Evolutionary conservation across 2,797 vertebrate genomes (phyloP).

Genomic region (Urocyon cinereoargenteus): DNA sequence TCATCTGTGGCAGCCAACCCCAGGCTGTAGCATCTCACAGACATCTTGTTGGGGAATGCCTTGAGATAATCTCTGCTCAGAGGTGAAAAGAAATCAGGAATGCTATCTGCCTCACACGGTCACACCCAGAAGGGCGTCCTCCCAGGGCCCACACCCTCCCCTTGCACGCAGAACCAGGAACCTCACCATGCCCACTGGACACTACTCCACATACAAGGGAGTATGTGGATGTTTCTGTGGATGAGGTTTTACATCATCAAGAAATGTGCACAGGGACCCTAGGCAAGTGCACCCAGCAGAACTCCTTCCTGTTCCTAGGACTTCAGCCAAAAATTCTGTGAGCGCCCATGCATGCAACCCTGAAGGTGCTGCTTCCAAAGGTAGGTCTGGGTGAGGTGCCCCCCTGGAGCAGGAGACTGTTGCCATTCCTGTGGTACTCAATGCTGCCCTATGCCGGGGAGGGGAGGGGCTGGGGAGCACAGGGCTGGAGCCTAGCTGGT

Average conservation of each 20-base stretch:
- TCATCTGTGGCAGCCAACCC: fast-evolving
- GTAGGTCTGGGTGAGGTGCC: too few species aligned
- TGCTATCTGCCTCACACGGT: not conserved
- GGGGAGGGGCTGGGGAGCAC: too few species aligned
- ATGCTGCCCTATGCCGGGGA: fast-evolving
- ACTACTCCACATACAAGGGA: not conserved
- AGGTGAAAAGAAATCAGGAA: not conserved
- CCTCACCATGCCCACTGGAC: not conserved
- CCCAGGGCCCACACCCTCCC: not conserved
- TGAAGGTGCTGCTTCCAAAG: not conserved
- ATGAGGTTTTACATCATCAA: not conserved
- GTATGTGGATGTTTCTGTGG: not conserved
- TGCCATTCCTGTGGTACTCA: too few species aligned
- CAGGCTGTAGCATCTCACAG: not conserved
- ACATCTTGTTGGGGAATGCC: not conserved
- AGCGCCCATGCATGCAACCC: fast-evolving
- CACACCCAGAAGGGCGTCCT: not conserved
- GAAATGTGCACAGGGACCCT: fast-evolving
- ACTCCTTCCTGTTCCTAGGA: too few species aligned
- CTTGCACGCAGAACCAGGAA: not conserved
- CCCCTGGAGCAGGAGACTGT: too few species aligned
- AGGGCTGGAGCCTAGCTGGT: too few species aligned
- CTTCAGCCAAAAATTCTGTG: not conserved
- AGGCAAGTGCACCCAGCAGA: not conserved
- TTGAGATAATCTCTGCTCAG: not conserved